These are phyloP conservation scores for Timema cristinae DNA, from an alignment of 2,888 invertebrate genomes.

Conservation along the genomic window DNA sequence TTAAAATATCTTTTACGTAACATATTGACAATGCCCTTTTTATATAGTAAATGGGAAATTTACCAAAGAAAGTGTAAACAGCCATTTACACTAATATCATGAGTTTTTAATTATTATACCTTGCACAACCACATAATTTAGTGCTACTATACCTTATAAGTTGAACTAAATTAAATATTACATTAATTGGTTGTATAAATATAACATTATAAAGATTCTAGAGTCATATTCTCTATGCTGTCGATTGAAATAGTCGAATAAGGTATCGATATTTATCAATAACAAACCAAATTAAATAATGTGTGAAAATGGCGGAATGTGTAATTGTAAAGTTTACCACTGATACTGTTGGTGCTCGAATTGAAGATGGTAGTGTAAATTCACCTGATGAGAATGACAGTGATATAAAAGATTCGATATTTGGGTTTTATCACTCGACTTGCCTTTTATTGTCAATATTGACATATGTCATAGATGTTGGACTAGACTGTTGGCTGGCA, in stretches of 20 bases:
- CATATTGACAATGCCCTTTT: no score
- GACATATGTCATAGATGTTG: conserved; percentile 47
- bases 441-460: conserved; percentile 47
- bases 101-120: no score
- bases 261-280: not conserved
- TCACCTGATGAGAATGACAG: conserved; percentile 22
- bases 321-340: conserved; percentile 47
- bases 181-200: no score
- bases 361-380: conserved; percentile 37
- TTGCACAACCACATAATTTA: no score
- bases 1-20: no score
- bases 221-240: not conserved
- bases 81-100: no score
- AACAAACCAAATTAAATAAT: not conserved
- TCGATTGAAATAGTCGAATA: conserved; percentile 4
- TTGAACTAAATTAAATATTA: no score
- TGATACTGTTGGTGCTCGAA: conserved; percentile 44
- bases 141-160: no score
- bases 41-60: no score
- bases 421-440: conserved; percentile 40
- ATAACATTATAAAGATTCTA: no score
- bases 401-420: conserved; percentile 17
- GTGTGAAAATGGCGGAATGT: conserved; percentile 44
- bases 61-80: no score
- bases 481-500: conserved; percentile 44